Evolutionary conservation across 92 coral and sea anemone genomes (phyloP).

Genomic region (Paramuricea clavata): DNA sequence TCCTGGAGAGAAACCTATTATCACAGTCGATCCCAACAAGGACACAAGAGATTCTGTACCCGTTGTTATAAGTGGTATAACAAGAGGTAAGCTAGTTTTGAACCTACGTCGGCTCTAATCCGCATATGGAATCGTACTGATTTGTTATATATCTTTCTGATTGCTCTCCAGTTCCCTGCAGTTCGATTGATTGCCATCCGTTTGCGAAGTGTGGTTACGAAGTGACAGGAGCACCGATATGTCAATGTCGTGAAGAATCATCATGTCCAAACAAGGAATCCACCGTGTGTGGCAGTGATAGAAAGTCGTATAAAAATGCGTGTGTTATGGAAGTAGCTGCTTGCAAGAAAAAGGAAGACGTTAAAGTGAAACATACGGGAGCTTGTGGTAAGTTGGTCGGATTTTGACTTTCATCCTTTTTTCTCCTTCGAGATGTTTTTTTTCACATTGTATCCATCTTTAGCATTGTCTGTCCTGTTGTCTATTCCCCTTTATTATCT

Average conservation of each 20-base stretch:
- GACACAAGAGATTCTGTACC: neutral
- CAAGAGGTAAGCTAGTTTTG: constrained; percentile 5
- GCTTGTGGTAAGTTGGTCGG: constrained; percentile 74
- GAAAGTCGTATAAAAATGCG: constrained; percentile 69
- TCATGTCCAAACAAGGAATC: constrained; percentile 61
- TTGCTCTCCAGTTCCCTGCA: constrained; percentile 27
- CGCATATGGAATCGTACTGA: too few species aligned
- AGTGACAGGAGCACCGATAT: constrained; percentile 24
- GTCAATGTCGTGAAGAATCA: constrained; percentile 22
- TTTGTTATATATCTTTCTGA: too few species aligned
- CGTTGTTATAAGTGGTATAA: constrained; percentile 23
- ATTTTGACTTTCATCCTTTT: too few species aligned
- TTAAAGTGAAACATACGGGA: constrained; percentile 70
- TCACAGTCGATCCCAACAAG: neutral
- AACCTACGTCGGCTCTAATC: neutral
- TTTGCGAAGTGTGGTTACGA: constrained; percentile 37
- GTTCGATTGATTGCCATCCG: constrained; percentile 23
- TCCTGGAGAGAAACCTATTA: constrained; percentile 16
- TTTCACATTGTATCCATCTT: too few species aligned
- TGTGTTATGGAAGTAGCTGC: constrained; percentile 72
- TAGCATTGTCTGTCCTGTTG: too few species aligned
- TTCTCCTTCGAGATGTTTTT: too few species aligned
- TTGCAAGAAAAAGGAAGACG: constrained; percentile 55
- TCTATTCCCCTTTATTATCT: too few species aligned
- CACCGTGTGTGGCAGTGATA: constrained; percentile 82